These are phyloP conservation scores for Misgurnus anguillicaudatus DNA, from an alignment of 2,113 vertebrate species.

Conservation along the genomic window DNA sequence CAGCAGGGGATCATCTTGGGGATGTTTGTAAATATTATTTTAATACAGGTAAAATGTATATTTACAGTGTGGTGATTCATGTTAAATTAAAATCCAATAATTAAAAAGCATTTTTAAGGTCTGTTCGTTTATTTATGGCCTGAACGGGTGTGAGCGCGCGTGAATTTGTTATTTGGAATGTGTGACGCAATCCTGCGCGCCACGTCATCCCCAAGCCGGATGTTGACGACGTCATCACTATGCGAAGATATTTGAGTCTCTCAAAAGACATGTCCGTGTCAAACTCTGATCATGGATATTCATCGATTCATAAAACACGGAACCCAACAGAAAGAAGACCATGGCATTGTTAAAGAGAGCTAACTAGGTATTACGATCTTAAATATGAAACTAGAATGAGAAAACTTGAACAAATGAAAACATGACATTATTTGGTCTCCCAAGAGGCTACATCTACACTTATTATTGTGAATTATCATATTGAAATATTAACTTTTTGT, in stretches of 20 bases:
- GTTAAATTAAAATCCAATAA: no score
- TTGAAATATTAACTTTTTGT: no score
- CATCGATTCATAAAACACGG: neutral
- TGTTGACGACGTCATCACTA: slow-evolving; percentile 58
- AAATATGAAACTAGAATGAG: neutral
- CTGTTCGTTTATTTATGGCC: no score
- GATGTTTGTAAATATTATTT: no score
- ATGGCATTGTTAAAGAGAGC: neutral
- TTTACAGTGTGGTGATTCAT: no score
- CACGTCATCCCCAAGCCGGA: slow-evolving; percentile 53
- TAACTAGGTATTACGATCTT: slow-evolving; percentile 18
- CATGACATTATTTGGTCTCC: neutral
- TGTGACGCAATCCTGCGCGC: neutral
- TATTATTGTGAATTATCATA: no score
- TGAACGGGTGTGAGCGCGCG: no score
- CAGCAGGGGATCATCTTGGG: no score
- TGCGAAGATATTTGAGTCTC: slow-evolving; percentile 26
- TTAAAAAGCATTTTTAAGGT: no score
- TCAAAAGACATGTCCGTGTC: neutral
- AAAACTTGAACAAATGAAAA: neutral
- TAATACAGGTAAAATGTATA: no score
- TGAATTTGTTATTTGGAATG: neutral
- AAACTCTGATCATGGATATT: neutral
- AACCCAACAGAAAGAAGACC: neutral
- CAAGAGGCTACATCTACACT: no score